These are phyloP conservation scores for Catocala sponsa DNA, from an alignment of 2,888 invertebrate species.

Conservation along the genomic window DNA sequence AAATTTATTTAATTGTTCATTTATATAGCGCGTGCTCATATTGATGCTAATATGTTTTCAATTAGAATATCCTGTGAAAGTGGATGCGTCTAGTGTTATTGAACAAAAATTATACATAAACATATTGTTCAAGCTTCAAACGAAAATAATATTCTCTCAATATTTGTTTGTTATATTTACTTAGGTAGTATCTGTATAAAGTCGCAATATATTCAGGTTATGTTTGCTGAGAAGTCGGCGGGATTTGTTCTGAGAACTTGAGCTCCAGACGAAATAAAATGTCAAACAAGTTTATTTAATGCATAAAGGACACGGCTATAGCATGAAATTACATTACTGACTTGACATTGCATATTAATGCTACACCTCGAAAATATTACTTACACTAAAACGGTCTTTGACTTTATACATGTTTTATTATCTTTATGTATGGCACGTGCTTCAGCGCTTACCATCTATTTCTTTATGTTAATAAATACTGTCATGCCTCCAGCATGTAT, in stretches of 20 bases:
- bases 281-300: slow-evolving; percentile 56
- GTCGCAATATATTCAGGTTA: slow-evolving; percentile 23
- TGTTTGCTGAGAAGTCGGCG: slow-evolving; percentile 46
- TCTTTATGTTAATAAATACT: slow-evolving; percentile 1
- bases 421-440: slow-evolving; percentile 1
- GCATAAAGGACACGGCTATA: slow-evolving; percentile 30
- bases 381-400: slow-evolving; percentile 6
- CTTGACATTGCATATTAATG: slow-evolving; percentile 34
- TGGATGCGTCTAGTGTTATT: too few species aligned
- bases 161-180: slow-evolving; percentile 13
- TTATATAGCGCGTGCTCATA: not conserved
- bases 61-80: not conserved
- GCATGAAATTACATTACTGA: slow-evolving; percentile 38
- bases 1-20: not conserved
- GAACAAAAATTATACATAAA: too few species aligned
- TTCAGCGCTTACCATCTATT: not conserved
- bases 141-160: slow-evolving; percentile 1
- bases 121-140: not conserved
- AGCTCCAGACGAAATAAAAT: slow-evolving; percentile 55
- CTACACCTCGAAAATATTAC: slow-evolving; percentile 17
- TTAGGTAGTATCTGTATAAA: slow-evolving; percentile 7
- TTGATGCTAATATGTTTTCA: not conserved
- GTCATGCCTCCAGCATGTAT: slow-evolving; percentile 1
- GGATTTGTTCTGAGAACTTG: slow-evolving; percentile 48
- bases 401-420: not conserved